Conservation (phyloP, 2,797 vertebrate species). For the Hybognathus amarus region DNA sequence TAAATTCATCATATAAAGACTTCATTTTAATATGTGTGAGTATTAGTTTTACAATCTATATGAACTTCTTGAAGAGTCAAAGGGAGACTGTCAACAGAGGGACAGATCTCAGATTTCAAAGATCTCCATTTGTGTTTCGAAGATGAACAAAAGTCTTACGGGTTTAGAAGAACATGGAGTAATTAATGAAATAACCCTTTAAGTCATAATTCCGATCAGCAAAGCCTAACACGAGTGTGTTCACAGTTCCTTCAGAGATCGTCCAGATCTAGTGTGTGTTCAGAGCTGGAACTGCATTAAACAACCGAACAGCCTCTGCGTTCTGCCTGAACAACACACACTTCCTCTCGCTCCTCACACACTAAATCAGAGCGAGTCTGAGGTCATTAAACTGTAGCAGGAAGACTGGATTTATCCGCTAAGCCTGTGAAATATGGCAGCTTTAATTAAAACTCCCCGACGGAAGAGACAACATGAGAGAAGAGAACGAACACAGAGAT, state of each 20-base stretch:
- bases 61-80: neutral
- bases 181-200: no score
- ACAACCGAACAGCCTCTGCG: neutral
- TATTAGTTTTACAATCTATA: neutral
- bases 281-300: neutral
- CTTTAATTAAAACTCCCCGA: slow-evolving; percentile 66
- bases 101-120: neutral
- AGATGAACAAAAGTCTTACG: no score
- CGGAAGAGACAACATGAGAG: slow-evolving; percentile 51
- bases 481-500: neutral
- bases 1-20: neutral
- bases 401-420: slow-evolving; percentile 62
- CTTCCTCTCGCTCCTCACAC: slow-evolving; percentile 38
- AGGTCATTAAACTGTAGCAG: slow-evolving; percentile 66
- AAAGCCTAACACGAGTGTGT: no score
- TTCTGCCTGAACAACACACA: neutral
- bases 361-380: slow-evolving; percentile 63
- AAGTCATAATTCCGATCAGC: no score
- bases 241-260: no score
- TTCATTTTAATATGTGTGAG: neutral
- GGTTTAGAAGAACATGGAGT: neutral
- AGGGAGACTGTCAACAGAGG: neutral
- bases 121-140: neutral
- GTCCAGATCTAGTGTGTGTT: neutral
- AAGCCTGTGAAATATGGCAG: slow-evolving; percentile 58